Conservation (phyloP, 2,888 invertebrate species). For the Drosophila paracracens region DNA sequence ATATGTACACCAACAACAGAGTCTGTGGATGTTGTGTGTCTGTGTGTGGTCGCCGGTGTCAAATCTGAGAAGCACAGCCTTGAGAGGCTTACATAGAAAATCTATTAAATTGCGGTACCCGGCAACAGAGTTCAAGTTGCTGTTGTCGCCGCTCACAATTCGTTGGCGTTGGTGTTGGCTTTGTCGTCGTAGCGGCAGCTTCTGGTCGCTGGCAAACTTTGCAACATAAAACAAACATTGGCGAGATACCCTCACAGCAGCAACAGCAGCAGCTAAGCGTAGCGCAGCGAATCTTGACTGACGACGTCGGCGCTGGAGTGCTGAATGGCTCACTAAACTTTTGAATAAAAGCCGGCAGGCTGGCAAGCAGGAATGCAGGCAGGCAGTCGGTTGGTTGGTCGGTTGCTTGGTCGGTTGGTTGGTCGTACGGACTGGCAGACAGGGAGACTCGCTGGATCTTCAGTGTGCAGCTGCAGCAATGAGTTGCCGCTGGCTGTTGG, state of each 20-base stretch:
- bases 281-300: conserved; percentile 68
- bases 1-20: conserved; percentile 12
- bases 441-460: conserved; percentile 6
- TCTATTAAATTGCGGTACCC: conserved; percentile 76
- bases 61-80: conserved; percentile 71
- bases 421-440: not conserved
- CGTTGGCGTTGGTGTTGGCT: conserved; percentile 33
- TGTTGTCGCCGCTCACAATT: conserved; percentile 19
- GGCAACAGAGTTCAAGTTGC: conserved; percentile 55
- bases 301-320: conserved; percentile 67
- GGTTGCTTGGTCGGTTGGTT: not conserved
- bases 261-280: conserved; percentile 23
- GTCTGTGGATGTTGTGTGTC: conserved; percentile 36
- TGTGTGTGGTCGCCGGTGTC: conserved; percentile 72
- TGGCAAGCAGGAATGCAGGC: conserved; percentile 19
- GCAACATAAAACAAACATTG: conserved; percentile 81
- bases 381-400: not conserved
- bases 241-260: conserved; percentile 63
- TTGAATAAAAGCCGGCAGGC: conserved; percentile 76
- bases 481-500: conserved; percentile 71
- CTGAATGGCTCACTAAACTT: conserved; percentile 81
- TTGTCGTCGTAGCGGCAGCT: conserved; percentile 43
- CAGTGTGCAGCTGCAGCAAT: conserved; percentile 50
- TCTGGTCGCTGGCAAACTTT: conserved; percentile 74
- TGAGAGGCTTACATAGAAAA: conserved; percentile 78